Base-by-base conservation (phyloP, 2,113 vertebrate genomes). In the Furnarius figulus region DNA sequence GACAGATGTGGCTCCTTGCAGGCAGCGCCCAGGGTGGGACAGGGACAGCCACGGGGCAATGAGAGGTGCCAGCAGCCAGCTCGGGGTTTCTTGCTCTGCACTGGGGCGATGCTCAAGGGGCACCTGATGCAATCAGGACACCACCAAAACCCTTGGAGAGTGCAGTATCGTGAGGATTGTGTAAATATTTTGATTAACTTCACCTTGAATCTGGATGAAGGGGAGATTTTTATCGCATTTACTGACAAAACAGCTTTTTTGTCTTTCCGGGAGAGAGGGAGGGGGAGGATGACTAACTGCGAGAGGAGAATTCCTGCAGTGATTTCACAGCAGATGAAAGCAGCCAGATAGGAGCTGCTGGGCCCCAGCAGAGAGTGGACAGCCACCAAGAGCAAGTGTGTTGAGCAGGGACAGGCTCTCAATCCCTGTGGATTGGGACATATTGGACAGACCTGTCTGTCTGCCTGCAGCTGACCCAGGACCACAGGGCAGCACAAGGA, bases 221-320 rank as follows among this genome's bases (percentile, higher is more conserved):
- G 75, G 50, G 20, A 97, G 93, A 96, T 96, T 95, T 97, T 95
- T 95, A 97, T 97, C 96, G 0, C 74, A 49, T 87, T 96, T 93
- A 85, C 93, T 92, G 95, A 93, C 95, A 96, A 92, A 96, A 88
- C 71, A 94, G 46, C 35, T 40, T 31, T 25, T 40, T 37, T 75
- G 66, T 72, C 59, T 70, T 66, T 27, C 33, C 0, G 0, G 42
- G 21, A 87, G 82, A 68, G 59, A 87, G 82, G 76, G 59, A 73
- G 84, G 76, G 39, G 66, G 87, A 84, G 56, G 81, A 42, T 97
- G 89, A 94, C 49, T 89, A 92, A 93, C 14, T 84, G 88, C 92
- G 89, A 7, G 58, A 92, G 76, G 27, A 96, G 72, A 78, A 95
- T 93, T 96, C 92, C 85, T 93, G 82, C 46, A 66, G 89, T 86